A percentile compares a stretch with the other conserved stretches of the same genome.
These are phyloP conservation scores for Lycocerus yunnanus DNA, from an alignment of 2,888 invertebrate species.

Conservation along the genomic window DNA sequence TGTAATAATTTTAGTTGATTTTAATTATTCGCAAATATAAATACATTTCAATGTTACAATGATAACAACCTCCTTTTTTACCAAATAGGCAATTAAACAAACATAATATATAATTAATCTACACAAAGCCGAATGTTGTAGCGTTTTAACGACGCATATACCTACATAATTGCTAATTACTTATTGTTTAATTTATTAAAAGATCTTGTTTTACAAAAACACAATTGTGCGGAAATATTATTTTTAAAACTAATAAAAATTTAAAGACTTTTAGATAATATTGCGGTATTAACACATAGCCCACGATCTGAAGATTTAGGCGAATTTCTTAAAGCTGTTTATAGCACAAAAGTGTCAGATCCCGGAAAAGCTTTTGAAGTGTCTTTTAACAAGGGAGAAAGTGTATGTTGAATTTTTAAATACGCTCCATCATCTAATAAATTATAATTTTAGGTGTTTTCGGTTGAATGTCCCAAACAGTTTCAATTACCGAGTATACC, in stretches of 20 bases:
- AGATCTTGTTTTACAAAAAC: not conserved
- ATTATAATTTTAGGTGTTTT: conserved; percentile 70
- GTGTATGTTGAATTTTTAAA: conserved; percentile 52
- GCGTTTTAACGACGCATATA: not conserved
- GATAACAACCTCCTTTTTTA: not conserved
- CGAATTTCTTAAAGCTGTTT: conserved; percentile 70
- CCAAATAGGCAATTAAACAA: not conserved
- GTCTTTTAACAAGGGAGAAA: conserved; percentile 63
- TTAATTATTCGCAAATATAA: not conserved
- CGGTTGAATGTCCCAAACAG: conserved; percentile 77
- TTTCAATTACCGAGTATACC: conserved; percentile 91
- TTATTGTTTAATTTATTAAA: not conserved
- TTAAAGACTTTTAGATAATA: conserved; percentile 76
- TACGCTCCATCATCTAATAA: not conserved
- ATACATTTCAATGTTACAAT: not conserved
- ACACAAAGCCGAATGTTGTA: not conserved
- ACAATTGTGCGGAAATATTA: not conserved
- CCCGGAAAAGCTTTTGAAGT: conserved; percentile 69
- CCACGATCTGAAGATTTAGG: conserved; percentile 61
- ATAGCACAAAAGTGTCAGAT: conserved; percentile 70
- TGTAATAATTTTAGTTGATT: not conserved
- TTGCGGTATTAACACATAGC: conserved; percentile 75
- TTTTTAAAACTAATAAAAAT: not conserved
- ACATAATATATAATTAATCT: not conserved
- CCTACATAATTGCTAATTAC: not conserved